phyloP scores from a whole-genome alignment of 2,797 vertebrate genomes.

The Tangara arthus region DNA sequence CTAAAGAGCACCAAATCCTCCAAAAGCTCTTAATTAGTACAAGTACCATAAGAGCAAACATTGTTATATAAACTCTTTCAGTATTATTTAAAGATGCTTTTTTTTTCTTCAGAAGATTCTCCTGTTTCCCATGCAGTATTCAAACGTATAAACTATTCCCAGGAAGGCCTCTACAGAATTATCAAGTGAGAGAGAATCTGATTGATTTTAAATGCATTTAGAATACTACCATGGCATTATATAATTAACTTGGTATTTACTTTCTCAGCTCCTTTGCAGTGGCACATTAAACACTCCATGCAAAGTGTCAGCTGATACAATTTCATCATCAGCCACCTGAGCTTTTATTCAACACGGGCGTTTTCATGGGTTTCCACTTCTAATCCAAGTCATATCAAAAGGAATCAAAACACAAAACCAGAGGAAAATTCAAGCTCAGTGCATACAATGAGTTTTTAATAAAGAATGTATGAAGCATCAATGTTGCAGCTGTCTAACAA shows the following conservation, averaged over 20 bases:
- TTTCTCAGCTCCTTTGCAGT: not conserved
- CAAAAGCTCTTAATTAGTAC: not conserved
- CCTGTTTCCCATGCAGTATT: not conserved
- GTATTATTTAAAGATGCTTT: not conserved
- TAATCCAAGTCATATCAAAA: not conserved
- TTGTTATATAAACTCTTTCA: not conserved
- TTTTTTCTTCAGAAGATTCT: not conserved
- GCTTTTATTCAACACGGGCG: not conserved
- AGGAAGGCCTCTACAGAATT: not conserved
- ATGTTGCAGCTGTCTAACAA: not conserved
- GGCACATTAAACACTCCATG: not conserved
- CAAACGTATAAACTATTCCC: not conserved
- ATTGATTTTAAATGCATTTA: not conserved
- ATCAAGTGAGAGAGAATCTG: not conserved
- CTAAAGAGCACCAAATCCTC: not conserved
- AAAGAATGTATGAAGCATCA: not conserved
- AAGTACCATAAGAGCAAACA: not conserved
- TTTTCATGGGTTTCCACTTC: not conserved
- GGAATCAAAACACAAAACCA: not conserved
- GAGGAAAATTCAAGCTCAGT: not conserved
- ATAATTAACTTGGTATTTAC: not conserved
- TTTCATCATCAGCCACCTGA: not conserved
- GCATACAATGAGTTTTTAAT: not conserved
- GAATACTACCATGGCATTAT: not conserved
- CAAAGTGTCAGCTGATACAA: not conserved